phyloP scores from a whole-genome alignment of 2,797 vertebrate genomes.

The Bovichtus diacanthus region DNA sequence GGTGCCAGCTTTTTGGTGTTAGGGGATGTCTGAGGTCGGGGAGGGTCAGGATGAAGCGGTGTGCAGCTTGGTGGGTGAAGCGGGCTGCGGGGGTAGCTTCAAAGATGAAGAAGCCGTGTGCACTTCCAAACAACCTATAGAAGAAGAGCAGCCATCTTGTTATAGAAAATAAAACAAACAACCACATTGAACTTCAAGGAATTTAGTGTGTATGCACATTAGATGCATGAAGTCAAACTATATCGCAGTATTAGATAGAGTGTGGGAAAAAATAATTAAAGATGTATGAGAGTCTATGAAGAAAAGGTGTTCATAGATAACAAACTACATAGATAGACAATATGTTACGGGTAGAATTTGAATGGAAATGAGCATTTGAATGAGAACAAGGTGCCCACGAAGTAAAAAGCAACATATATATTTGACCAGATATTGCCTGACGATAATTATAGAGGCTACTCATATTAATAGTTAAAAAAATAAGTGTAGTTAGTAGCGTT shows the following conservation, averaged over 20 bases:
- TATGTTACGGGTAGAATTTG: background rate
- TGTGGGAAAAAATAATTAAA: background rate
- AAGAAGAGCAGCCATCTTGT: background rate
- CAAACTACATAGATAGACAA: background rate
- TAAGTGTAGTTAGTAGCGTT: background rate
- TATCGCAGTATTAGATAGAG: background rate
- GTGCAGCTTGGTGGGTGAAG: background rate
- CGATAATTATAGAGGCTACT: background rate
- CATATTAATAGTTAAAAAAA: background rate
- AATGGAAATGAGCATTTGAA: background rate
- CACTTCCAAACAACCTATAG: background rate
- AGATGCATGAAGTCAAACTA: background rate
- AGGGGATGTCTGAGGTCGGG: conserved; percentile 13
- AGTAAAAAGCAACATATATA: background rate
- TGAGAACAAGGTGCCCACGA: background rate
- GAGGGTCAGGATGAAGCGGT: background rate
- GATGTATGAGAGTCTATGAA: background rate
- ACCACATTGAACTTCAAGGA: background rate
- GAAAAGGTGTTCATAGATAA: background rate
- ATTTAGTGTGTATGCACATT: no score
- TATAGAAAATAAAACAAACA: background rate
- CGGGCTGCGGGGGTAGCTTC: background rate
- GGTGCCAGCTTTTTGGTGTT: background rate
- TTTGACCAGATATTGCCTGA: conserved; percentile 1
- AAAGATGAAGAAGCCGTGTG: background rate